A percentile compares a stretch with the other conserved stretches of the same genome.
phyloP scores from a whole-genome alignment of 2,888 invertebrate genomes.

The Fragum fragum region DNA sequence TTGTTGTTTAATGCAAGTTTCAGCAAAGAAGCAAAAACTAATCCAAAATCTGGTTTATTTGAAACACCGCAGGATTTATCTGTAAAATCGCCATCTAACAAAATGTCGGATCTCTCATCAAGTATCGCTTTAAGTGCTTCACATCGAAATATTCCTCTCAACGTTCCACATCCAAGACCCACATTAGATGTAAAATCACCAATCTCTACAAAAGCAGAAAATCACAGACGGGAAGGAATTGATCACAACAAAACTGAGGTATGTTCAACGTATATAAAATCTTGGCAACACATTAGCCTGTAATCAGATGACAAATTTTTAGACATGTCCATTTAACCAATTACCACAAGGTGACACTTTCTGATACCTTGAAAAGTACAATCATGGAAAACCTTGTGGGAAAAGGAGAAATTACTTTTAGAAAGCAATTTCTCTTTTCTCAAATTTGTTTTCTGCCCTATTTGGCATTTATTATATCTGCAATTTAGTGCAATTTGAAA shows the following conservation, averaged over 20 bases:
- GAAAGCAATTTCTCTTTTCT: neutral
- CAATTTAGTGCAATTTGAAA: too few relatives aligned
- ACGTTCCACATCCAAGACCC: constrained; percentile 52
- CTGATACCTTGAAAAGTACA: neutral
- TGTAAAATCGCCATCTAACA: constrained; percentile 36
- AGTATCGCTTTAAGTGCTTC: constrained; percentile 17
- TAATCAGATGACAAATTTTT: too few relatives aligned
- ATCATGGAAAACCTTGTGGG: neutral
- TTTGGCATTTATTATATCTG: too few relatives aligned
- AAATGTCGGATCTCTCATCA: constrained; percentile 6
- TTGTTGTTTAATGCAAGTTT: constrained; percentile 64
- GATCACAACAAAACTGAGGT: constrained; percentile 45
- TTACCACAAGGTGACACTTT: neutral
- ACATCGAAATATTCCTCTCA: constrained; percentile 51
- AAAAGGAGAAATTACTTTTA: constrained; percentile 4
- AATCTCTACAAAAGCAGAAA: constrained; percentile 13
- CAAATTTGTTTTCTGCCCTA: constrained; percentile 11
- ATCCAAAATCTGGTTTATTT: constrained; percentile 26
- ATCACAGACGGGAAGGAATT: constrained; percentile 7
- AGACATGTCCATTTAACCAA: too few relatives aligned
- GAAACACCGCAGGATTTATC: constrained; percentile 66
- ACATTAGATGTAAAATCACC: constrained; percentile 6
- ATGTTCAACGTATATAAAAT: neutral
- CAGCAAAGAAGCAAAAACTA: constrained; percentile 37
- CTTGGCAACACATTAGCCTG: too few relatives aligned